A percentile compares a stretch with the other conserved stretches of the same genome.
These are phyloP conservation scores for Patella caerulea DNA, from an alignment of 2,888 invertebrate species.

Conservation along the genomic window DNA sequence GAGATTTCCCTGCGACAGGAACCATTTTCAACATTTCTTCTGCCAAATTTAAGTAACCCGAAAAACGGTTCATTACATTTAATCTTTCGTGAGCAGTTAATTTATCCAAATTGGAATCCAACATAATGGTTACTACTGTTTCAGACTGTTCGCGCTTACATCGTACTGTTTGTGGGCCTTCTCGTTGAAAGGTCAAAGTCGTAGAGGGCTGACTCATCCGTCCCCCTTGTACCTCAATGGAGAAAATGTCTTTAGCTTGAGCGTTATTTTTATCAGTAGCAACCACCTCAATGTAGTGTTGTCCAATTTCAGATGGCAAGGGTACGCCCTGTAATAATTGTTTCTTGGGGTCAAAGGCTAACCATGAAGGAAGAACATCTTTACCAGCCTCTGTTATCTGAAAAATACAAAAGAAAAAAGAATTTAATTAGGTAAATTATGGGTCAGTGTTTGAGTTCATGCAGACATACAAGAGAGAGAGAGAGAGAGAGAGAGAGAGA, in stretches of 20 bases:
- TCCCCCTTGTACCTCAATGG: conserved; percentile 76
- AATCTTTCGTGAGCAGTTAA: conserved; percentile 78
- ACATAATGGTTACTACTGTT: conserved; percentile 78
- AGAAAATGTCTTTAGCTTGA: conserved; percentile 78
- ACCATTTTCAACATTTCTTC: conserved; percentile 60
- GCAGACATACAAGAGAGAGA: too few relatives aligned
- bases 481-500: too few relatives aligned
- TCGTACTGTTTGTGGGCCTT: conserved; percentile 53
- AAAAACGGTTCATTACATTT: conserved; percentile 56
- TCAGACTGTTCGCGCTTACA: conserved; percentile 73
- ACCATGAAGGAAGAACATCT: conserved; percentile 65
- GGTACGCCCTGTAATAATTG: conserved; percentile 85
- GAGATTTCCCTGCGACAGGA: conserved; percentile 57
- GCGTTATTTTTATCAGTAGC: conserved; percentile 58
- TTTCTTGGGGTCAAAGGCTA: conserved; percentile 79
- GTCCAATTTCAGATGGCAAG: conserved; percentile 75
- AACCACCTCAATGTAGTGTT: conserved; percentile 74
- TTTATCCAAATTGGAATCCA: conserved; percentile 79
- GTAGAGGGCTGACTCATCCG: conserved; percentile 37
- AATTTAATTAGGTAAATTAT: too few relatives aligned
- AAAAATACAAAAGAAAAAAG: conserved; percentile 29
- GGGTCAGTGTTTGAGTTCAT: too few relatives aligned
- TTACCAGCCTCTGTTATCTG: conserved; percentile 60
- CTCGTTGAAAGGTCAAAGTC: conserved; percentile 42
- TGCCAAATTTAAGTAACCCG: conserved; percentile 58